Conservation (phyloP, 1,140 invertebrate genomes). For the Scylla paramamosain region DNA sequence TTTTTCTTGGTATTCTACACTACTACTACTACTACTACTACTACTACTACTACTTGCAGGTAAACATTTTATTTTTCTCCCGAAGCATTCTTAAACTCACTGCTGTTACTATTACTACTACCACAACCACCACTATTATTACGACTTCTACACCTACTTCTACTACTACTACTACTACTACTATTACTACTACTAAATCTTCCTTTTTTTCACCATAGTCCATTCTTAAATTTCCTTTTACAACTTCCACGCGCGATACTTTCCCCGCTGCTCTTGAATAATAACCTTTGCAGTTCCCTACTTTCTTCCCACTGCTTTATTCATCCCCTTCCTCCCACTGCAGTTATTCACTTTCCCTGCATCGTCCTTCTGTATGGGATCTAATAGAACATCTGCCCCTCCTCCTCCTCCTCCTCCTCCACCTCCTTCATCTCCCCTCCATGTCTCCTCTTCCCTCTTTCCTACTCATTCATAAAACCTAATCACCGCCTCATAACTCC, state of each 20-base stretch:
- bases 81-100: no score
- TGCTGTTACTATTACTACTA: slow-evolving; percentile 4
- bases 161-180: neutral
- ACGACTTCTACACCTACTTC: neutral
- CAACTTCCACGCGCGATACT: no score
- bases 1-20: neutral
- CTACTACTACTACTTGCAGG: neutral
- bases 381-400: neutral
- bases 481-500: neutral
- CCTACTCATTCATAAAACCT: neutral
- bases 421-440: no score
- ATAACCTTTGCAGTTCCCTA: neutral
- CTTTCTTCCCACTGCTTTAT: neutral
- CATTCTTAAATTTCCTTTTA: no score
- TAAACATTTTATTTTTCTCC: no score
- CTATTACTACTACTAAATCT: no score
- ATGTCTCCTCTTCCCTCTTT: neutral
- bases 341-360: neutral
- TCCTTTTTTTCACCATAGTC: no score
- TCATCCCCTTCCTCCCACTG: neutral
- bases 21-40: neutral
- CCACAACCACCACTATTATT: neutral
- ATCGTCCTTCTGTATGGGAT: neutral
- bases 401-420: neutral
- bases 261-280: no score